phyloP scores from a whole-genome alignment of 2,113 vertebrate genomes.

The Lampris megalopsis region DNA sequence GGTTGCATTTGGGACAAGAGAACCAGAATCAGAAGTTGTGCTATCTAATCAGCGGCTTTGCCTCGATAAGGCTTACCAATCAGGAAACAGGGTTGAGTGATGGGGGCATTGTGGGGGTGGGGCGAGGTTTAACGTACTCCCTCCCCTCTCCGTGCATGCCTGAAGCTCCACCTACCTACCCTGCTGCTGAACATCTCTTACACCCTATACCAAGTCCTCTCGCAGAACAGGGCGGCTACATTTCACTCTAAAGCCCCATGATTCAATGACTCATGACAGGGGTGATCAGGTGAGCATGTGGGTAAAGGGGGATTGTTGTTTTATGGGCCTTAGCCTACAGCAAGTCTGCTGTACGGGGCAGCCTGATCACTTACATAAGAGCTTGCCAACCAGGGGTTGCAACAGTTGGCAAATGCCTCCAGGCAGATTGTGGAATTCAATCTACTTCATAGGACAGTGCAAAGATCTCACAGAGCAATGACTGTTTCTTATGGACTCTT shows the following conservation, averaged over 20 bases:
- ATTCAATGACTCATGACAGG: conserved; percentile 52
- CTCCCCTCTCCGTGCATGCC: background rate
- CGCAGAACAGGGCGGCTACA: conserved; percentile 19
- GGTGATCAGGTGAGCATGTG: conserved; percentile 60
- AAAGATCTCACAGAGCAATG: conserved; percentile 11
- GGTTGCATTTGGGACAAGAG: conserved; percentile 20
- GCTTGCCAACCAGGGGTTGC: conserved; percentile 17
- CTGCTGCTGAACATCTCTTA: conserved; percentile 26
- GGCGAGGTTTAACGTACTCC: conserved; percentile 38
- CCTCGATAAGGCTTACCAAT: conserved; percentile 62
- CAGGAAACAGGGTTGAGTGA: conserved; percentile 54
- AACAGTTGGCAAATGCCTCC: conserved; percentile 57
- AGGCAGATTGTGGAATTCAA: conserved; percentile 58
- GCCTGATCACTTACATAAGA: conserved; percentile 67
- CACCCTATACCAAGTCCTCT: background rate
- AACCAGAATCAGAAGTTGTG: conserved; percentile 2
- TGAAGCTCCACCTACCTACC: conserved; percentile 56
- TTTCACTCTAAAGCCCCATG: conserved; percentile 47
- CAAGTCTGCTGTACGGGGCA: conserved; percentile 23
- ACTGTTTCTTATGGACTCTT: conserved; percentile 12
- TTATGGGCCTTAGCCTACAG: conserved; percentile 16
- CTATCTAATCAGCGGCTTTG: conserved; percentile 47
- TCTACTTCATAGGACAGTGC: conserved; percentile 41
- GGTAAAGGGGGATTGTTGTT: conserved; percentile 45
- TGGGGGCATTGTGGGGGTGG: conserved; percentile 26